Conservation (phyloP, 1,140 invertebrate genomes). For the Scaptomyza hsui region DNA sequence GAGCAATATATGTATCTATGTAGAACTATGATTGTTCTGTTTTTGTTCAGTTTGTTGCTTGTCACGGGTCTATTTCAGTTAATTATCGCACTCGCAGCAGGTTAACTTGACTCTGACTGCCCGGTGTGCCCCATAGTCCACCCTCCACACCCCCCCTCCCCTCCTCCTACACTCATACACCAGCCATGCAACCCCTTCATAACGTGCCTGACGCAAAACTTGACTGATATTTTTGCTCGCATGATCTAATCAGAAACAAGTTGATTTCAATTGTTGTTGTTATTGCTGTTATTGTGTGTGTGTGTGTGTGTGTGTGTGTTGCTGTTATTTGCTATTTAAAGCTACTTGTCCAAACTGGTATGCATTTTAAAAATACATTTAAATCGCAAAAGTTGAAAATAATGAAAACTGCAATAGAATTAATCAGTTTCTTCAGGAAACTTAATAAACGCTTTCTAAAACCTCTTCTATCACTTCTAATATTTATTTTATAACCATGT, state of each 20-base stretch:
- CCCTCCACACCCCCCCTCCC: too few relatives aligned
- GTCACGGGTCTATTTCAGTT: constrained; percentile 80
- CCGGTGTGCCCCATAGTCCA: constrained; percentile 14
- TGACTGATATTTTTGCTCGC: constrained; percentile 75
- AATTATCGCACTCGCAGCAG: constrained; percentile 73
- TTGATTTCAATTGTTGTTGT: constrained; percentile 60
- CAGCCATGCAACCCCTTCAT: constrained; percentile 6
- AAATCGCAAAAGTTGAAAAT: background rate
- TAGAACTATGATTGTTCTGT: constrained; percentile 39
- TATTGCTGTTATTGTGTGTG: constrained; percentile 8
- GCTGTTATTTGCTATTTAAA: constrained; percentile 22
- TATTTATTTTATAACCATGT: background rate
- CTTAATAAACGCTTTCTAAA: too few relatives aligned
- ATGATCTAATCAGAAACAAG: constrained; percentile 79
- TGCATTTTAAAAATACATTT: constrained; percentile 17
- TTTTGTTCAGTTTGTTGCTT: constrained; percentile 50
- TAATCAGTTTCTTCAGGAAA: too few relatives aligned
- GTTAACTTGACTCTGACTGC: constrained; percentile 48
- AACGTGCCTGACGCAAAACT: constrained; percentile 45
- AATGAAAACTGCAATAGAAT: too few relatives aligned
- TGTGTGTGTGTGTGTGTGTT: too few relatives aligned
- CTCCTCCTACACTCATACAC: background rate
- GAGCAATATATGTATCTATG: constrained; percentile 22
- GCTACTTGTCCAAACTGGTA: constrained; percentile 15
- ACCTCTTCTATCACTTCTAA: background rate